Conservation (phyloP, 2,797 vertebrate genomes). For the Leuciscus waleckii region DNA sequence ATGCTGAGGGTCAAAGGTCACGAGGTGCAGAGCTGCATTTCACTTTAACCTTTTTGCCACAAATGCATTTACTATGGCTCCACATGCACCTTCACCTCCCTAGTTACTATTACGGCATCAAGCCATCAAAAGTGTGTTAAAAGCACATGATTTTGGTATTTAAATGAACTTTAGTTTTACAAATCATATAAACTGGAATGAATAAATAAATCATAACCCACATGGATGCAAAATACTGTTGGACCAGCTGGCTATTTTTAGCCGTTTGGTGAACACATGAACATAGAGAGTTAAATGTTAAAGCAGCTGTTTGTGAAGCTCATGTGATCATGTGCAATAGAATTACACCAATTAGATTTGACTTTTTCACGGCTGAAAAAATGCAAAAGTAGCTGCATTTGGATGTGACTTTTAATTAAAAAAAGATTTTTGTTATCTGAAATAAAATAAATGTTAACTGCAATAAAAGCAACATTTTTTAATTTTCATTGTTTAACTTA, state of each 20-base stretch:
- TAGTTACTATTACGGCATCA: conserved; percentile 64
- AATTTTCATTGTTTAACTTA: neutral
- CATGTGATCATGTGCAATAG: neutral
- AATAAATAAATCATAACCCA: neutral
- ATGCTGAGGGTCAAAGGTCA: conserved; percentile 63
- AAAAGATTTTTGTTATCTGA: neutral
- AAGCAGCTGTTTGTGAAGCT: neutral
- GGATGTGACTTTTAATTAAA: neutral
- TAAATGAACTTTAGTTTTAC: neutral
- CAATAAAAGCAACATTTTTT: neutral
- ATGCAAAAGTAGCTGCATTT: neutral
- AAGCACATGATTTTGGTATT: conserved; percentile 31
- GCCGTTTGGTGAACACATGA: neutral
- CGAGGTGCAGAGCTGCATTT: conserved; percentile 70
- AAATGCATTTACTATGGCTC: conserved; percentile 53
- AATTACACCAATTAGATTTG: neutral
- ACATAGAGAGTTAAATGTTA: neutral
- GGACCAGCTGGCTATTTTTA: neutral
- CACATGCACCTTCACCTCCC: conserved; percentile 40
- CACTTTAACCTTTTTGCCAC: conserved; percentile 38
- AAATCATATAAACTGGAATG: neutral
- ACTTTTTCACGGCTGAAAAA: neutral
- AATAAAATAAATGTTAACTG: too few species aligned
- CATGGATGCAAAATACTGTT: neutral
- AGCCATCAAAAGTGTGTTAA: conserved; percentile 11